Evolutionary conservation across 2,888 invertebrate species (phyloP), one percentile per base, ranked within the genome.

Genomic region (Drosophila antonietae): DNA sequence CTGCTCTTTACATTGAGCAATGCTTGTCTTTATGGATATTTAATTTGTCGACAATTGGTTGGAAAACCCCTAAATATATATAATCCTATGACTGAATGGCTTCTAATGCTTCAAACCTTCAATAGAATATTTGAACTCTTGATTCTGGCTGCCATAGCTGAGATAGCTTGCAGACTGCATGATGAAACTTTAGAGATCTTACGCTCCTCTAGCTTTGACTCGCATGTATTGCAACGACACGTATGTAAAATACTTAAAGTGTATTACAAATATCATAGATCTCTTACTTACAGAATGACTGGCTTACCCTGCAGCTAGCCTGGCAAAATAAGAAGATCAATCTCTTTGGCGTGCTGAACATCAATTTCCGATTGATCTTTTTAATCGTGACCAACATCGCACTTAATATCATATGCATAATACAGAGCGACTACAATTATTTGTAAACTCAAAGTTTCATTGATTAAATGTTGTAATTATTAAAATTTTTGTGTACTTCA

Each of bases 271-370:
- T 44, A 14, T 6, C 2, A 23, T 14, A 3, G 23, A 23, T 23
- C 7, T 46, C 7, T 14, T 14, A 14, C 14, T 23, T 23, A 46
- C 23, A 46, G 46, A 46, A 46, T 7, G 46, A 46, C 23, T 46
- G 46, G 23, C 46, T 46, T 6, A 23, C 46, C 8, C 23, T 80
- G 0, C 81, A 75, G 12, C n/a, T 78, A 8, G 41, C 56, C 0
- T 43, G 57, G 39, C 63, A 70, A 23, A 62, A 75, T 15, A 70
- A 60, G 0, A 43, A 51, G 5, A 3, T 66, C 2, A 33, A 35
- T 1, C 20, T 60, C 1, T 55, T 73, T 23, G 80, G 61, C 1
- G 49, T 49, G 0, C 44, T 57, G 23, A 55, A 12, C 31, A 53
- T 81, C 14, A 74, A 70, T 46, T 52, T 23, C 9, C 49, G 51